phyloP scores from a whole-genome alignment of 1,140 invertebrate genomes.

The Monochamus saltuarius region DNA sequence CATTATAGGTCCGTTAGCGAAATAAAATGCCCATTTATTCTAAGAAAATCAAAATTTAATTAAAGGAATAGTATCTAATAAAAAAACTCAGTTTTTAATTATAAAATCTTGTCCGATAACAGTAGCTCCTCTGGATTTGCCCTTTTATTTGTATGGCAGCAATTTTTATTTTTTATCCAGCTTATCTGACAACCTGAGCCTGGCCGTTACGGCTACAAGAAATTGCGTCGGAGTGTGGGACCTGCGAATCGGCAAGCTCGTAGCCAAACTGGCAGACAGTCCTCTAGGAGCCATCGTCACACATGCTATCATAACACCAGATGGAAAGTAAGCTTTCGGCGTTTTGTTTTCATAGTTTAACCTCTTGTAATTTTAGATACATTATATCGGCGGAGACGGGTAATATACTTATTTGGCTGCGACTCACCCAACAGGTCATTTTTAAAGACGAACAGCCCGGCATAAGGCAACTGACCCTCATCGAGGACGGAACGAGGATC shows the following conservation, averaged over 20 bases:
- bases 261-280: constrained; percentile 86
- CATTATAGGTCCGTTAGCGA: too few species aligned
- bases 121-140: too few species aligned
- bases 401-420: constrained; percentile 89
- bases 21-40: too few species aligned
- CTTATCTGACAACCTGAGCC: constrained; percentile 68
- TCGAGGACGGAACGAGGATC: constrained; percentile 81
- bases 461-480: constrained; percentile 81
- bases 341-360: background rate
- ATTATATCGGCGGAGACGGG: constrained; percentile 92
- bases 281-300: constrained; percentile 94
- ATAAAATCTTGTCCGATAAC: too few species aligned
- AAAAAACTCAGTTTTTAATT: too few species aligned
- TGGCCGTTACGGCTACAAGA: constrained; percentile 86
- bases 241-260: constrained; percentile 78
- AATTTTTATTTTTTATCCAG: constrained; percentile 59
- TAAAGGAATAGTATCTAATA: too few species aligned
- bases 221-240: constrained; percentile 96
- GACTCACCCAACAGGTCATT: constrained; percentile 77
- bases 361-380: constrained; percentile 54
- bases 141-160: too few species aligned
- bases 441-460: constrained; percentile 83
- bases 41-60: too few species aligned
- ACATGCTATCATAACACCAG: constrained; percentile 82
- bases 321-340: constrained; percentile 64